These are phyloP conservation scores for Drosophila gunungcola DNA, from an alignment of 1,140 invertebrate species.

Conservation along the genomic window DNA sequence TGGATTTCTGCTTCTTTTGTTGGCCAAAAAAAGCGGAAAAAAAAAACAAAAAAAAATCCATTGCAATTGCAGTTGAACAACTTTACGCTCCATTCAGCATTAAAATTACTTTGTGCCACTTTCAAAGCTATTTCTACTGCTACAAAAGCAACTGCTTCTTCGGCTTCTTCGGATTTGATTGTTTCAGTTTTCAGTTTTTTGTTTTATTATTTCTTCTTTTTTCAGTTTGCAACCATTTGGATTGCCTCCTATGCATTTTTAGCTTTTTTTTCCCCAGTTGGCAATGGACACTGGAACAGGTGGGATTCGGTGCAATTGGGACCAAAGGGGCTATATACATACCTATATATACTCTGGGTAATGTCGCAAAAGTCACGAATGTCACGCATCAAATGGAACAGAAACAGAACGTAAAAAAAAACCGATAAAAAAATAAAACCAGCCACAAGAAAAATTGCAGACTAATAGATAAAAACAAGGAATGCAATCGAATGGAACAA, in stretches of 20 bases:
- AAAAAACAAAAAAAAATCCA: constrained; percentile 42
- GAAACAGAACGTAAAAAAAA: constrained; percentile 5
- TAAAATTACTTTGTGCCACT: constrained; percentile 81
- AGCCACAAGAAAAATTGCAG: not conserved
- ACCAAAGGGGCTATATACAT: not conserved
- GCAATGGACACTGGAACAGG: constrained; percentile 24
- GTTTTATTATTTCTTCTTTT: constrained; percentile 25
- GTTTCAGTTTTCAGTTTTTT: constrained; percentile 11
- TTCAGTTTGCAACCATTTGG: constrained; percentile 15
- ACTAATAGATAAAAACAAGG: constrained; percentile 1
- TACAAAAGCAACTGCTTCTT: constrained; percentile 39
- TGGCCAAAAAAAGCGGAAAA: constrained; percentile 38
- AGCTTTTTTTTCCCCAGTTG: constrained; percentile 1
- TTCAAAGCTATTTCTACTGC: constrained; percentile 67
- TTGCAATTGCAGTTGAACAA: constrained; percentile 79
- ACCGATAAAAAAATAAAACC: not conserved
- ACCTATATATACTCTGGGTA: not conserved
- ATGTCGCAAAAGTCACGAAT: constrained; percentile 38
- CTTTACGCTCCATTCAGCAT: constrained; percentile 80
- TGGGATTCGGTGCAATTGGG: not conserved
- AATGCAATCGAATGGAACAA: constrained; percentile 21
- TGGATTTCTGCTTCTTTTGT: constrained; percentile 40
- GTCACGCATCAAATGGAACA: constrained; percentile 22
- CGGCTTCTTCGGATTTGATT: constrained; percentile 35
- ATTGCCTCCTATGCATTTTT: constrained; percentile 27